Base-by-base conservation (phyloP, 2,113 vertebrate genomes). In the Sturnira hondurensis region DNA sequence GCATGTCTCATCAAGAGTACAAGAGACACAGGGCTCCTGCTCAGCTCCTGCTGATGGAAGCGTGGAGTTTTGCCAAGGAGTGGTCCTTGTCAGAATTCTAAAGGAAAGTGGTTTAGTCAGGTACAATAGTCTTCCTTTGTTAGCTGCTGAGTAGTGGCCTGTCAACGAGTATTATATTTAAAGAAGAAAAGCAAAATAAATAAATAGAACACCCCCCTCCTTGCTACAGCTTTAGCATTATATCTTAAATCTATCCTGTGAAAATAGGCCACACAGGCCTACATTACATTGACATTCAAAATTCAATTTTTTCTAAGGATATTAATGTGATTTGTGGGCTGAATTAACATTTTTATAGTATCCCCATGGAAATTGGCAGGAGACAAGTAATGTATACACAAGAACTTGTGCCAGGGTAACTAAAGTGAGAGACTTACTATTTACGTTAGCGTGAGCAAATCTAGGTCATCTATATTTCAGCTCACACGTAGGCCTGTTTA, bases 341-440 rank as follows among this genome's bases (percentile, higher is more conserved):
- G 68, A 94, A 96, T 97, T 97, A 97, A 93, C 95, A 97, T 94
- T 97, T 97, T 97, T 97, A 97, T 97, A 80, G 89, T 80, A 90
- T 96, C 89, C 96, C 78, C 87, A 70, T 91, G 94, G 91, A 96
- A 96, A 97, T 50, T 86, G 89, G 78, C 68, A 95, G 61, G 73
- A 94, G 82, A 78, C 67, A 91, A 89, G 67, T 89, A 73, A 96
- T 94, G 33, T 92, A 83, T 65, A 33, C 83, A 31, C 47, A 74
- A 83, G 77, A 89, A 2, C 43, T 91, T 78, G 36, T 84, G 31
- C 65, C 77, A 93, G 33, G 24, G 15, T 87, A 92, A 88, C 71
- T 80, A 47, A 77, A 83, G 45, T 70, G 14, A 83, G 77, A 88
- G 77, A 43, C 28, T 63, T 80, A 68, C 52, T 52, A 22, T 96